phyloP scores from a whole-genome alignment of 2,797 vertebrate genomes.

The Scolopax bukidnonensis region DNA sequence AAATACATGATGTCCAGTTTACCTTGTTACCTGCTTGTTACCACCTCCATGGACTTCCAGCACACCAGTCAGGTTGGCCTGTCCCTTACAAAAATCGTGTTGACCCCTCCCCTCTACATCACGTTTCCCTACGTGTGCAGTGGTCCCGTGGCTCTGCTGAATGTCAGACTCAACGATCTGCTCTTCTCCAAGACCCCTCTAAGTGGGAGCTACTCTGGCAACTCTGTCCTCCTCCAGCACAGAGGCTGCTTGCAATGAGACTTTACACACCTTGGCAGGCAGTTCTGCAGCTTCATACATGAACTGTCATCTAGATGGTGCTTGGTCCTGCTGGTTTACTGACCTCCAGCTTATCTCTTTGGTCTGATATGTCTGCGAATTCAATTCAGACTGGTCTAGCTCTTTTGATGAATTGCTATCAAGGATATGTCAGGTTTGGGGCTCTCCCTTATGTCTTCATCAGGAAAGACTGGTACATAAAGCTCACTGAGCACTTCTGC shows the following conservation, averaged over 20 bases:
- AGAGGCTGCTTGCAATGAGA: neutral
- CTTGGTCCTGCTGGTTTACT: neutral
- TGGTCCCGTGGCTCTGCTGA: neutral
- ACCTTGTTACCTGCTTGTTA: neutral
- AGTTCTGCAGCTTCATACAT: neutral
- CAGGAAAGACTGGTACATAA: neutral
- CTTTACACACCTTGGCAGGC: neutral
- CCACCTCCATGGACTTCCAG: neutral
- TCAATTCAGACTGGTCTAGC: neutral
- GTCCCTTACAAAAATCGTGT: neutral
- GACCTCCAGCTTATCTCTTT: neutral
- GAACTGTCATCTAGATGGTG: neutral
- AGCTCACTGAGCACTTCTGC: neutral
- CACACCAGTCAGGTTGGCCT: neutral
- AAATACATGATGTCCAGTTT: neutral
- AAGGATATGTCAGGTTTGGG: neutral
- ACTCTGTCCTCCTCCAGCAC: neutral
- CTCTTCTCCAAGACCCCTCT: neutral
- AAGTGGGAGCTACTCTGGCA: neutral
- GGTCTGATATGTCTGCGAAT: neutral
- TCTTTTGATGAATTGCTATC: neutral
- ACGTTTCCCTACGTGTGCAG: accelerated
- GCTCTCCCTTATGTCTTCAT: neutral
- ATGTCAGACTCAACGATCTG: neutral
- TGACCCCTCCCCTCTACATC: neutral